Percentiles rank a stretch among this genome's conserved stretches.
Evolutionary conservation across 2,113 vertebrate species (phyloP).

Genomic region (Phalacrocorax carbo): DNA sequence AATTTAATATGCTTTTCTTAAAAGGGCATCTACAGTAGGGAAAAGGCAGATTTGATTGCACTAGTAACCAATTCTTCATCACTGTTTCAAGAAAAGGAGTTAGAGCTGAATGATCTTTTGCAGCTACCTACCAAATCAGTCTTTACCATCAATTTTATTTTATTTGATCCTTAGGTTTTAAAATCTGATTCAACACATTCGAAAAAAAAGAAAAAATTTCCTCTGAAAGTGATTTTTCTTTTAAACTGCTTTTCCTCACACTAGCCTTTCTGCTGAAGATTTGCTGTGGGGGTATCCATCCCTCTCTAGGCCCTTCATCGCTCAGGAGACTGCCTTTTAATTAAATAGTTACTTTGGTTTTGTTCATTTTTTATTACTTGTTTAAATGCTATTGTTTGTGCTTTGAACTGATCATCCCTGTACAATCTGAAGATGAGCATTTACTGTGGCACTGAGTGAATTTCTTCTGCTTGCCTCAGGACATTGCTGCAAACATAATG

Average conservation of each 20-base stretch:
- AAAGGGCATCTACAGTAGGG: not conserved
- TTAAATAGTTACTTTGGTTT: conserved; percentile 48
- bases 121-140: not conserved
- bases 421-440: conserved; percentile 31
- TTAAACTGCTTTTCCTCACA: not conserved
- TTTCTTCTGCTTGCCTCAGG: conserved; percentile 57
- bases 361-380: conserved; percentile 53
- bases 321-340: conserved; percentile 58
- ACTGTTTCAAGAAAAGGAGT: not conserved
- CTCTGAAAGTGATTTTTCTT: conserved; percentile 1
- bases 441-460: conserved; percentile 27
- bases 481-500: conserved; percentile 24
- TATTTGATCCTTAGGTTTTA: not conserved
- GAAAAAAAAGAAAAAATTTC: not conserved
- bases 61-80: not conserved
- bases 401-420: conserved; percentile 44
- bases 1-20: not conserved
- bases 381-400: conserved; percentile 56
- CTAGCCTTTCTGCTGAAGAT: not conserved
- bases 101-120: not conserved
- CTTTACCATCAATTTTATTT: not conserved
- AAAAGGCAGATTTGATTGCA: not conserved
- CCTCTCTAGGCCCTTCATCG: not conserved
- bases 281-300: not conserved
- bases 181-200: not conserved